A percentile compares a stretch with the other conserved stretches of the same genome.
Evolutionary conservation across 2,113 vertebrate genomes (phyloP).

Genomic region (Pelusios castaneus): DNA sequence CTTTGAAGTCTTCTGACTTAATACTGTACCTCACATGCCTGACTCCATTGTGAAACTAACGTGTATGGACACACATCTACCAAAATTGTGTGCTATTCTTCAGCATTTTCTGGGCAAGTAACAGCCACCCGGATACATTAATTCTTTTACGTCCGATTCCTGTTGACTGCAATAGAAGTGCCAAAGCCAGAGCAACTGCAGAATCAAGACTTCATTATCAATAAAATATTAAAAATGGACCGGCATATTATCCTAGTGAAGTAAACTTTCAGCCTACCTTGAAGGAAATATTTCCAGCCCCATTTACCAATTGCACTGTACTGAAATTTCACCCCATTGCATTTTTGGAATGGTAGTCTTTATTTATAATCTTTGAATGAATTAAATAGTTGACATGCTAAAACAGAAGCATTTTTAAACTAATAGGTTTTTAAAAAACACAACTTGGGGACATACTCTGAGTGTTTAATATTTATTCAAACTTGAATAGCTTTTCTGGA

Average conservation of each 20-base stretch:
- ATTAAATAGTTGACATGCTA: background rate
- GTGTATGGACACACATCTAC: rapidly evolving
- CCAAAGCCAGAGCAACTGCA: background rate
- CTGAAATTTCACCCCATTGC: background rate
- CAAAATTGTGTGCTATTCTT: background rate
- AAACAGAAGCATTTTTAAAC: background rate
- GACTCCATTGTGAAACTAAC: background rate
- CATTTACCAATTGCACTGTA: background rate
- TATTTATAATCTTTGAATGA: background rate
- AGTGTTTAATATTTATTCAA: background rate
- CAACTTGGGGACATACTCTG: background rate
- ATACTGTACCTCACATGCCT: background rate
- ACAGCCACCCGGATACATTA: background rate
- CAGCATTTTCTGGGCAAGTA: background rate
- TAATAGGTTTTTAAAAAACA: background rate
- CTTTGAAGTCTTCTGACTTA: background rate
- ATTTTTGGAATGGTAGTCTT: background rate
- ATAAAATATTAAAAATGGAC: background rate
- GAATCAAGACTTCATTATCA: background rate
- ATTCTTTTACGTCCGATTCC: background rate
- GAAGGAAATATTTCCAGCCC: background rate
- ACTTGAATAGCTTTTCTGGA: background rate
- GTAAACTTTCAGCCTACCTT: background rate
- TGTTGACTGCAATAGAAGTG: background rate
- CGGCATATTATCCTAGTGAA: background rate